Evolutionary conservation across 2,888 invertebrate species (phyloP).

Genomic region (Oxytorus armatus): DNA sequence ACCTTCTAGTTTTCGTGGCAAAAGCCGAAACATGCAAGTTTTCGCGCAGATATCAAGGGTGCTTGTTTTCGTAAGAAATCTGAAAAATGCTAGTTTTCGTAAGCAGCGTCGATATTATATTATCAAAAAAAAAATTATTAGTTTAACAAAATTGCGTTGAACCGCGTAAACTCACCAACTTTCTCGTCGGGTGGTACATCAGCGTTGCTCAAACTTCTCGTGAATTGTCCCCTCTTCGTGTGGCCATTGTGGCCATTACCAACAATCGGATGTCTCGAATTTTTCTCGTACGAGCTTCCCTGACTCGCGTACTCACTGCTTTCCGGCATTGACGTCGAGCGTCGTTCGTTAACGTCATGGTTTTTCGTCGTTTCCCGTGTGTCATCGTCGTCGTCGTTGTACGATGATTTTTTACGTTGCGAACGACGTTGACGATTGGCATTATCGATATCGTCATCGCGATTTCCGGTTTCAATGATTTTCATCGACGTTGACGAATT

Average conservation of each 20-base stretch:
- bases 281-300: slow-evolving; percentile 82
- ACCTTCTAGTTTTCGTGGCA: too few species aligned
- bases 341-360: slow-evolving; percentile 78
- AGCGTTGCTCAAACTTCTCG: slow-evolving; percentile 92
- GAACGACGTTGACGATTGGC: slow-evolving; percentile 38
- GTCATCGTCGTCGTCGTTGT: slow-evolving; percentile 71
- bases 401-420: slow-evolving; percentile 72
- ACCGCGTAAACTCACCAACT: slow-evolving; percentile 86
- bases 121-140: neutral
- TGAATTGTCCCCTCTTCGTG: slow-evolving; percentile 87
- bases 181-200: slow-evolving; percentile 94
- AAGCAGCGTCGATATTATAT: too few species aligned
- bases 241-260: slow-evolving; percentile 84
- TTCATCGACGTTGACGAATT: slow-evolving; percentile 26
- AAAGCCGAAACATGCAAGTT: too few species aligned
- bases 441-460: slow-evolving; percentile 61
- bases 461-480: slow-evolving; percentile 22
- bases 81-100: too few species aligned
- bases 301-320: slow-evolving; percentile 83
- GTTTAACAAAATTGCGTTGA: neutral
- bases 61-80: too few species aligned
- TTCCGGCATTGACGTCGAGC: slow-evolving; percentile 83
- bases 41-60: too few species aligned
- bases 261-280: slow-evolving; percentile 77
- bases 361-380: slow-evolving; percentile 62